phyloP scores from a whole-genome alignment of 2,113 vertebrate species.

The Oenanthe melanoleuca region DNA sequence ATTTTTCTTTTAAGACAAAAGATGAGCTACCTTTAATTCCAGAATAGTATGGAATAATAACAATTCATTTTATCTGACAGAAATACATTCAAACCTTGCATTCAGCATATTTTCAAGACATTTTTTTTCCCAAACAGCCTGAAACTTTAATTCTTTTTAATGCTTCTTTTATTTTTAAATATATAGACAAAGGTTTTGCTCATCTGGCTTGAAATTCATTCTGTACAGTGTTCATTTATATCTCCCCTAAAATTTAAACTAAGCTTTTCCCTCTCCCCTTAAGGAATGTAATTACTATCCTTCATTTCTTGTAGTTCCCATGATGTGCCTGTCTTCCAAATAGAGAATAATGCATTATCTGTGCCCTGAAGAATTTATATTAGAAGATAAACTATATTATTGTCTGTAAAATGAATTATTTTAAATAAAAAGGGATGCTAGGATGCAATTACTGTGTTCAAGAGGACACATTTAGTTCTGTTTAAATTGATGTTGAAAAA shows the following conservation, averaged over 20 bases:
- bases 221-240: not conserved
- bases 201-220: not conserved
- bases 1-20: not conserved
- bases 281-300: slow-evolving; percentile 43
- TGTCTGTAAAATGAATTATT: slow-evolving; percentile 41
- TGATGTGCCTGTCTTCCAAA: slow-evolving; percentile 38
- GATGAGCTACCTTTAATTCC: not conserved
- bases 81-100: not conserved
- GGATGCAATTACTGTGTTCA: slow-evolving; percentile 40
- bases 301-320: slow-evolving; percentile 35
- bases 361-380: slow-evolving; percentile 39
- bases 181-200: not conserved
- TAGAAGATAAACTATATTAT: slow-evolving; percentile 48
- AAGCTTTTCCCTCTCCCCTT: slow-evolving; percentile 4
- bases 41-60: not conserved
- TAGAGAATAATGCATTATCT: slow-evolving; percentile 48
- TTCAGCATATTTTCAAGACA: not conserved
- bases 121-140: not conserved
- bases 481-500: slow-evolving; percentile 53
- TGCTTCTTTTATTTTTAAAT: not conserved
- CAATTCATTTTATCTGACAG: not conserved
- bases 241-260: slow-evolving; percentile 27
- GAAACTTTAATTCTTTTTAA: not conserved
- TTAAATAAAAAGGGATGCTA: slow-evolving; percentile 29
- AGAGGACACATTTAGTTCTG: slow-evolving; percentile 31